These are phyloP conservation scores for Eublepharis macularius DNA, from an alignment of 2,113 vertebrate species.

Conservation along the genomic window DNA sequence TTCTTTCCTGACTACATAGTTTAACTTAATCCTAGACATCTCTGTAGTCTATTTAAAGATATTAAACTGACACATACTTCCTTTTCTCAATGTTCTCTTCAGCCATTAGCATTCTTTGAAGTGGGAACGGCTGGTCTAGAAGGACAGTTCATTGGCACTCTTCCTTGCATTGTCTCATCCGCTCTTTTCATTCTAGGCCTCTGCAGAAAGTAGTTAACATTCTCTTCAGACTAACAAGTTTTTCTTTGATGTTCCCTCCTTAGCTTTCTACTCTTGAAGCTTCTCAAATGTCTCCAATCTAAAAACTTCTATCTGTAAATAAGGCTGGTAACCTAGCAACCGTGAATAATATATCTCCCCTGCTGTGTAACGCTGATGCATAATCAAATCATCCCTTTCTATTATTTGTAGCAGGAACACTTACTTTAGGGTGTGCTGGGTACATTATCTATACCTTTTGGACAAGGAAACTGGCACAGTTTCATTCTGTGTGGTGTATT, in stretches of 20 bases:
- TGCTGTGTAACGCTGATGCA: constrained; percentile 51
- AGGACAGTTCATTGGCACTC: background rate
- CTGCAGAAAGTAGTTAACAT: constrained; percentile 17
- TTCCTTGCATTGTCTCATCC: background rate
- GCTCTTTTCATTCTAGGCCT: background rate
- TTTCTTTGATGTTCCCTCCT: constrained; percentile 40
- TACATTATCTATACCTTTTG: background rate
- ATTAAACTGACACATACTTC: background rate
- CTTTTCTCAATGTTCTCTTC: background rate
- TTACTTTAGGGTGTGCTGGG: background rate
- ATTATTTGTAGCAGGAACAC: constrained; percentile 41
- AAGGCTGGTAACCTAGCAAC: constrained; percentile 72
- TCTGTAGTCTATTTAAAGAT: background rate
- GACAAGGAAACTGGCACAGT: background rate
- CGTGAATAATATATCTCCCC: constrained; percentile 59
- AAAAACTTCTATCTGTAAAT: constrained; percentile 70
- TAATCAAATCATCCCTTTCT: constrained; percentile 59
- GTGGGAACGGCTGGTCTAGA: background rate
- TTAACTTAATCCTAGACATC: background rate
- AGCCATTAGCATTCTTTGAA: background rate
- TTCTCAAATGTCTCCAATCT: constrained; percentile 51
- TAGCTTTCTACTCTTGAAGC: constrained; percentile 45
- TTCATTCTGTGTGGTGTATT: background rate
- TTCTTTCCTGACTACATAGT: background rate
- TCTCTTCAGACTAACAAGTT: constrained; percentile 19